Base-by-base conservation (phyloP, 2,797 vertebrate species). In the Mionectes olivaceus region DNA sequence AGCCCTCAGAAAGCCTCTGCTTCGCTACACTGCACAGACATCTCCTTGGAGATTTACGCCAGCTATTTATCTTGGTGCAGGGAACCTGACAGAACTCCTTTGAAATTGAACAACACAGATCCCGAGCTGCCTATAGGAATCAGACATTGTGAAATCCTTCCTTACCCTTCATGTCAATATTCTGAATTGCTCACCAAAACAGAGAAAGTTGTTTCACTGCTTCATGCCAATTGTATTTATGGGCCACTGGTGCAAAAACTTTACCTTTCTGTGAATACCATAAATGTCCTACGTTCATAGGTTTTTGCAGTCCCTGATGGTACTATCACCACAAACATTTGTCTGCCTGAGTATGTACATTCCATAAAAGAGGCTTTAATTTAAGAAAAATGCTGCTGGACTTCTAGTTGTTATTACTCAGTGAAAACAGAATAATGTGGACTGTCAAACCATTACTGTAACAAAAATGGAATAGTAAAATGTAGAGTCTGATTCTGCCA, bases 191-290 rank as follows among this genome's bases (percentile, higher is more conserved):
- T 28, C 9, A 23, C 2, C 8, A 50, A 78, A 78, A 53, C 14
- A 46, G 25, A 27, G 16, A 46, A 39, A 22, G 2, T 11, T 5
- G 4, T 28, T 49, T 71, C 18, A 37, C 6, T 71, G 2, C 24
- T 13, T 24, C 21, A 7, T 11, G 3, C 3, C 16, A n/a, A 6
- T 11, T 37, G 5, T 39, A 10, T 73, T 56, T 64, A 49, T 13
- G 10, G 9, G 7, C 9, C 7, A 21, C 43, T 52, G 44, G 11
- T 41, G 43, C 1, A 50, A 68, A 87, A 57, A 25, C 8, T 52
- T 3, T 13, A 1, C 4, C 9, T 21, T 87, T 75, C 21, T 19
- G 4, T 50, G 15, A 64, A 28, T 27, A 27, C 25, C 0, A 1
- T 39, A 76, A 15, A 10, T 6, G 11, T 43, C 13, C 30, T 11